Conservation (phyloP, 2,113 vertebrate genomes). For the Chrysemys picta region DNA sequence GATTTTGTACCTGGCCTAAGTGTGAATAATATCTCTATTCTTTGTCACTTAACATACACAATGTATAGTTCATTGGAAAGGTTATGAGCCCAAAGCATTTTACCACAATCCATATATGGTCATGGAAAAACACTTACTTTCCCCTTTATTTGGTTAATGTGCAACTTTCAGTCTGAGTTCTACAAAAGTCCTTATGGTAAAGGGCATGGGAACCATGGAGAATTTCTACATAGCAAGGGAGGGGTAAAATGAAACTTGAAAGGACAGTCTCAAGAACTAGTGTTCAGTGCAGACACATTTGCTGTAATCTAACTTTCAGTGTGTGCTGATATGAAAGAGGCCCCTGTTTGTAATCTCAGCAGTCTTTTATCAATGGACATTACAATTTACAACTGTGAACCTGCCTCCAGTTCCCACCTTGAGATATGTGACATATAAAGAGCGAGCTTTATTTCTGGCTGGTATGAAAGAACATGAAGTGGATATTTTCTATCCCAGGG, state of each 20-base stretch:
- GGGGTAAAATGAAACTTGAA: not conserved
- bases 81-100: not conserved
- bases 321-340: not conserved
- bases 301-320: not conserved
- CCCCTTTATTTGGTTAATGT: slow-evolving; percentile 42
- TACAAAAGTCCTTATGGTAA: not conserved
- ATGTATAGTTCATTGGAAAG: not conserved
- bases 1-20: not conserved
- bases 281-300: not conserved
- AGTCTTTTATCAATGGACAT: not conserved
- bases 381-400: not conserved
- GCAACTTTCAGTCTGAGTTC: not conserved
- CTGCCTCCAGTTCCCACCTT: not conserved
- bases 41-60: not conserved
- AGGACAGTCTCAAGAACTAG: not conserved
- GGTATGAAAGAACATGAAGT: not conserved
- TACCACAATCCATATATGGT: not conserved
- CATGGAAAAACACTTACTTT: slow-evolving; percentile 4
- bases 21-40: not conserved
- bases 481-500: not conserved
- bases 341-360: not conserved
- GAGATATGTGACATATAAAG: not conserved
- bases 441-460: not conserved
- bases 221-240: not conserved
- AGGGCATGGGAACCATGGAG: not conserved